phyloP scores from a whole-genome alignment of 37 sponge, comb jelly and placozoan species.

The Corticium candelabrum region DNA sequence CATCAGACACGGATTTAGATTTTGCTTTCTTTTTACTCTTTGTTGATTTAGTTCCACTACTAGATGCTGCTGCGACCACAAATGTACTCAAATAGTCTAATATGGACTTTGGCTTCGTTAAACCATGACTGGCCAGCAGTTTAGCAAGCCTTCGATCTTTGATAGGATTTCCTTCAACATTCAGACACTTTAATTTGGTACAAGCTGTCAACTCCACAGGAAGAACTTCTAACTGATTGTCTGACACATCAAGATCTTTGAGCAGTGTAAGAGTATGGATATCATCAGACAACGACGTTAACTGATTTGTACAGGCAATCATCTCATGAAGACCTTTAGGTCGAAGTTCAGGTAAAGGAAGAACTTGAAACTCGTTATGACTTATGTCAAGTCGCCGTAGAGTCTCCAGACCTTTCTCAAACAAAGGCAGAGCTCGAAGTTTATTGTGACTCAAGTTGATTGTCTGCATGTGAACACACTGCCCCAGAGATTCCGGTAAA shows the following conservation, averaged over 20 bases:
- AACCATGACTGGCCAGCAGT: constrained; percentile 67
- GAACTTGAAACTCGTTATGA: not conserved
- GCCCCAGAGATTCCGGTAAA: constrained; percentile 48
- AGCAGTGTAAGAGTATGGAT: constrained; percentile 32
- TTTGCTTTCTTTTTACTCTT: constrained; percentile 30
- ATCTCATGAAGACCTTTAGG: not conserved
- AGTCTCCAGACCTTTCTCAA: constrained; percentile 10
- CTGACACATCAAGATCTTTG: constrained; percentile 40
- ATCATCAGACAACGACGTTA: constrained; percentile 19
- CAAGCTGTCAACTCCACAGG: constrained; percentile 57
- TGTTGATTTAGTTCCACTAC: too few species aligned
- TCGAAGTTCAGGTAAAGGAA: not conserved
- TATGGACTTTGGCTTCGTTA: constrained; percentile 67
- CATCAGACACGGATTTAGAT: not conserved
- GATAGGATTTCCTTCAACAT: constrained; percentile 61
- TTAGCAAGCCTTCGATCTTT: constrained; percentile 62
- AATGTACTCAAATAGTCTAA: constrained; percentile 56
- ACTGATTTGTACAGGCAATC: not conserved
- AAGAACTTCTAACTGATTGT: constrained; percentile 38
- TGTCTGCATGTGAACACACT: constrained; percentile 24
- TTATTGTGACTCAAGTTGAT: constrained; percentile 42
- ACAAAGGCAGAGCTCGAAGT: constrained; percentile 28
- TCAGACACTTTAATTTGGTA: constrained; percentile 40
- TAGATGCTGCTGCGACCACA: not conserved
- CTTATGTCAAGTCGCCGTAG: not conserved